Percentiles rank a stretch among this genome's conserved stretches.
These are phyloP conservation scores for Apis cerana DNA, from an alignment of 1,140 invertebrate species.

Conservation along the genomic window DNA sequence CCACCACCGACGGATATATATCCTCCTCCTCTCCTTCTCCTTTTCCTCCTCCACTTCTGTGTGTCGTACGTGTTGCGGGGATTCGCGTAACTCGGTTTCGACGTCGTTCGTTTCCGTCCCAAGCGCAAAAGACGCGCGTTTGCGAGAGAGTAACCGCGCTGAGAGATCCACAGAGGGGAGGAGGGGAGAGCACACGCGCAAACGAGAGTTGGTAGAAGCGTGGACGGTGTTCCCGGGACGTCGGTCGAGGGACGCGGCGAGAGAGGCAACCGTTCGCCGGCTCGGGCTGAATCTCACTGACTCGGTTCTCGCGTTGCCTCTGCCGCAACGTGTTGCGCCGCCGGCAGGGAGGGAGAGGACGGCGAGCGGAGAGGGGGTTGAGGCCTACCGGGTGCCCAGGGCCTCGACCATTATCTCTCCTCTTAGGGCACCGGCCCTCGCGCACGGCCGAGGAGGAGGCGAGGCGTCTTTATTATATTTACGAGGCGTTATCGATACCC, in stretches of 20 bases:
- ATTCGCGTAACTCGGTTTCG: too few species aligned
- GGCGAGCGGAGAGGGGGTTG: constrained; percentile 11
- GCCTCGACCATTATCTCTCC: constrained; percentile 68
- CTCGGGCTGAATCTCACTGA: constrained; percentile 76
- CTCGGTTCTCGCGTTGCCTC: constrained; percentile 57
- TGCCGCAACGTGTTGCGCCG: constrained; percentile 52
- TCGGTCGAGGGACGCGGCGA: constrained; percentile 1
- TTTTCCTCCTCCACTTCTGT: too few species aligned
- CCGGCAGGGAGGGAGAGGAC: constrained; percentile 17
- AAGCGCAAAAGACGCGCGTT: too few species aligned
- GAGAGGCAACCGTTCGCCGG: constrained; percentile 65
- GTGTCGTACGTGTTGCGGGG: too few species aligned
- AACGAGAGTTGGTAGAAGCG: constrained; percentile 54
- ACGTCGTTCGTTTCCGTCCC: too few species aligned
- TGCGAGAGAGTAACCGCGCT: too few species aligned
- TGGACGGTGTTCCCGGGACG: constrained; percentile 1
- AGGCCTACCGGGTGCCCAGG: constrained; percentile 60
- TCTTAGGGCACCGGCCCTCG: constrained; percentile 26
- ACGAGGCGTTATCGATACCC: constrained; percentile 76
- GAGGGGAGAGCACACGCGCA: constrained; percentile 52
- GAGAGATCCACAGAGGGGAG: too few species aligned
- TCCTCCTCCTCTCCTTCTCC: not conserved
- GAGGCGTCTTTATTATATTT: constrained; percentile 78
- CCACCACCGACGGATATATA: not conserved
- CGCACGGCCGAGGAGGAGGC: constrained; percentile 26